Base-by-base conservation (phyloP, 1,140 invertebrate species). In the Physella acuta region DNA sequence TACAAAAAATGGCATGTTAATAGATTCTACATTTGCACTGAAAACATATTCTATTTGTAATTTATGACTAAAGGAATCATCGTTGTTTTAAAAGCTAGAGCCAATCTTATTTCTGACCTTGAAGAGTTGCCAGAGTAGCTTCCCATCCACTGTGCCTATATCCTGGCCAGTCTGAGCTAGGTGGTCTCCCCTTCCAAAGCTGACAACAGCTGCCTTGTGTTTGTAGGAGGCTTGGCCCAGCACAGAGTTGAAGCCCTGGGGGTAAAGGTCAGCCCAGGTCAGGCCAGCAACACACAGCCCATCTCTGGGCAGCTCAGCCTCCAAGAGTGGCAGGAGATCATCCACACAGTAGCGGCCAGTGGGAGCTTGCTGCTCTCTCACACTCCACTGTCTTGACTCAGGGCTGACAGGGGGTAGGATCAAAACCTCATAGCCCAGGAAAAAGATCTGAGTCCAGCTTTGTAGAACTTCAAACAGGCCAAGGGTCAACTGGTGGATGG, bases 151-250 rank as follows among this genome's bases (percentile, higher is more conserved):
- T 56, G 72, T 55, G 3, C 58, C 58, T 11, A 79, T 71, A 61
- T 78, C 75, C 60, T 59, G 44, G 5, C 71, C 67, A 51, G 56
- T 73, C 44, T 64, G 59, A n/a, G 34, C 70, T 75, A 2, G 77
- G 73, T 53, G n/a, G n/a, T 78, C 75, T 77, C 75, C 79, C 53
- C 78, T 56, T 20, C 80, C 80, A 77, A 82, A 80, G 67, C 79
- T 76, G 53, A 82, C 73, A 34, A 78, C 73, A 26, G 73, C 79
- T 39, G 75, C 63, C 28, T 62, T 72, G 11, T 76, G 68, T 5
- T 51, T 28, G 24, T 68, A 55, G 5, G 75, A 76, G 14, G 76
- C 73, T 68, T 82, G 78, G 3, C 80, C 80, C 8, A 82, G 72
- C 4, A 76, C 77, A 79, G 81, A 82, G 37, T 82, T 82, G 58